Evolutionary conservation across 35 echinoderm and acorn worm genomes (phyloP).

Genomic region (Stichopus chloronotus): DNA sequence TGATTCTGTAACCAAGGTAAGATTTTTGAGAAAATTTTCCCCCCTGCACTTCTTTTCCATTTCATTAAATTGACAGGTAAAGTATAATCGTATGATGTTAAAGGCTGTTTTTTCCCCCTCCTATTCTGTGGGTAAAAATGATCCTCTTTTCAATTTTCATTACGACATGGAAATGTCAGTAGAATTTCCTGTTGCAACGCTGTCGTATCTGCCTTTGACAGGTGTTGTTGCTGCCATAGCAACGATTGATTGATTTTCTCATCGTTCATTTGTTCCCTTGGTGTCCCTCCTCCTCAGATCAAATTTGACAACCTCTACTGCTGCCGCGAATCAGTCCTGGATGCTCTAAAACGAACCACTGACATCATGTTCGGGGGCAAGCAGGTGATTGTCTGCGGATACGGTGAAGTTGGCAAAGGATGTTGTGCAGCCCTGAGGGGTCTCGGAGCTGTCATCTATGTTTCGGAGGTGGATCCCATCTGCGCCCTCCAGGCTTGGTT

Average conservation of each 20-base stretch:
- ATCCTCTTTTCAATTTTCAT: too few relatives aligned
- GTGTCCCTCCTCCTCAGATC: slow-evolving; percentile 50
- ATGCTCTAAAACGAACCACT: slow-evolving; percentile 93
- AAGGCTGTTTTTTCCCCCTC: too few relatives aligned
- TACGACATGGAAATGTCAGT: too few relatives aligned
- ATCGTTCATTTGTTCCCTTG: neutral
- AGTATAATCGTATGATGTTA: too few relatives aligned
- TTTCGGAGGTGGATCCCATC: slow-evolving; percentile 97
- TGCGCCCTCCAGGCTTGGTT: slow-evolving; percentile 97
- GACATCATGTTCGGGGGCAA: slow-evolving; percentile 99
- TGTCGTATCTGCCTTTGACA: too few relatives aligned
- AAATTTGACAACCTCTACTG: slow-evolving; percentile 99
- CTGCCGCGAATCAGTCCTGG: slow-evolving; percentile 93
- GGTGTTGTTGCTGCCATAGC: neutral
- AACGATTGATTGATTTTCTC: neutral
- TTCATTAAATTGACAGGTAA: too few relatives aligned
- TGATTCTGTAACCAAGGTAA: slow-evolving; percentile 99
- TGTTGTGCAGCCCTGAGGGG: slow-evolving; percentile 97
- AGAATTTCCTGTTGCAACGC: too few relatives aligned
- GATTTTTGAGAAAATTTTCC: neutral
- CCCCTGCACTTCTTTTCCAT: neutral
- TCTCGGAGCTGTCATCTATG: slow-evolving; percentile 90
- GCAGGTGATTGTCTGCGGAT: slow-evolving; percentile 87
- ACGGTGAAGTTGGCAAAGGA: slow-evolving; percentile 97
- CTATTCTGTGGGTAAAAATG: too few relatives aligned